These are phyloP conservation scores for Flabesymbios commensalis DNA, from an alignment of 2,888 invertebrate species.

Conservation along the genomic window DNA sequence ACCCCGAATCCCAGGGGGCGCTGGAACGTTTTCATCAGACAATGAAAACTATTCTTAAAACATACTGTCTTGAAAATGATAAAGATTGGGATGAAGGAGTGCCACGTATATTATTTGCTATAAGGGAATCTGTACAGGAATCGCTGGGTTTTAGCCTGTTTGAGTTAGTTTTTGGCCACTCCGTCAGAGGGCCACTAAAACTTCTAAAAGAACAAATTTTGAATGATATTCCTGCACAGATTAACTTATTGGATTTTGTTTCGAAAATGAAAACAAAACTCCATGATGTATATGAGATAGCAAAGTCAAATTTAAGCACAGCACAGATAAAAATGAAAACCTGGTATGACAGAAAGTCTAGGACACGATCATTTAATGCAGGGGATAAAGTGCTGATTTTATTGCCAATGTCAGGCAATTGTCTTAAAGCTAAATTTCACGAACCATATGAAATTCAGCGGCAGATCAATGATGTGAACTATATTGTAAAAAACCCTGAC, in stretches of 20 bases:
- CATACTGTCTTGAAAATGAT: conserved; percentile 20
- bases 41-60: conserved; percentile 11
- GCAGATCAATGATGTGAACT: conserved; percentile 8
- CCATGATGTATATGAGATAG: background rate
- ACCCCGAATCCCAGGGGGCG: conserved; percentile 14
- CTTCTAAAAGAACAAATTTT: background rate
- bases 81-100: conserved; percentile 22
- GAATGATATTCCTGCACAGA: background rate
- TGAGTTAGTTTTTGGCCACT: background rate
- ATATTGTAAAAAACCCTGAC: conserved; percentile 8
- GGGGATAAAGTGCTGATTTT: conserved; percentile 13
- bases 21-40: conserved; percentile 9
- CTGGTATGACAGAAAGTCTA: conserved; percentile 1
- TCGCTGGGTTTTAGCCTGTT: background rate
- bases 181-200: background rate
- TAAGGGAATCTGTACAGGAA: background rate
- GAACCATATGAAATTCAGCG: conserved; percentile 3
- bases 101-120: background rate
- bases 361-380: background rate
- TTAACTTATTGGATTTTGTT: conserved; percentile 12
- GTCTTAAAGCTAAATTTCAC: conserved; percentile 2
- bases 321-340: conserved; percentile 6
- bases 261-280: background rate
- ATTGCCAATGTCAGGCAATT: background rate
- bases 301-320: background rate